phyloP scores from a whole-genome alignment of 2,888 invertebrate genomes.

The Neoitamus cyanurus region DNA sequence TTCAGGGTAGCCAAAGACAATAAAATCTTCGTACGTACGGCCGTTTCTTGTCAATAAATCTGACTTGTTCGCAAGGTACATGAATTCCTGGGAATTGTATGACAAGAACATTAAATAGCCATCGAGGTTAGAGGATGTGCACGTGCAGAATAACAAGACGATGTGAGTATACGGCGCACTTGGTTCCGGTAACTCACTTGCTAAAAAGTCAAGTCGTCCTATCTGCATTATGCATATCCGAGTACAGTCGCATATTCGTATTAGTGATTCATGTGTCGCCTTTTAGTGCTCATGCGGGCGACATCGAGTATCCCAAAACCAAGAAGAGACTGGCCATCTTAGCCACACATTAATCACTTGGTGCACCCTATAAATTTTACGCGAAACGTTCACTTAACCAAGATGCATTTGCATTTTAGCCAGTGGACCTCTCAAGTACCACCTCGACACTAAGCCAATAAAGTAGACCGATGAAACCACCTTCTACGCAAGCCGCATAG shows the following conservation, averaged over 20 bases:
- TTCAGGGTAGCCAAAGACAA: slow-evolving; percentile 13
- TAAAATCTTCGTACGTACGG: slow-evolving; percentile 13
- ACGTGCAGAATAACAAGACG: slow-evolving; percentile 46
- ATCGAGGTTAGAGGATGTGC: slow-evolving; percentile 43
- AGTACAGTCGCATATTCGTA: background rate
- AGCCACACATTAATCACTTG: background rate
- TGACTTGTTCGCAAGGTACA: slow-evolving; percentile 2
- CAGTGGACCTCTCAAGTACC: background rate
- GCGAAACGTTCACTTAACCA: background rate
- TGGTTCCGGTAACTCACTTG: slow-evolving; percentile 48
- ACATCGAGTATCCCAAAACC: background rate
- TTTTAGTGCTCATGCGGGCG: background rate
- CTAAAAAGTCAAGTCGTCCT: background rate
- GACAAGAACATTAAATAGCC: slow-evolving; percentile 44
- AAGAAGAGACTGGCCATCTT: background rate
- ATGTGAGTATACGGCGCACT: slow-evolving; percentile 39
- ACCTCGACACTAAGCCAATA: background rate
- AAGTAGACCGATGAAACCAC: background rate
- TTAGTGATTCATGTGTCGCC: background rate
- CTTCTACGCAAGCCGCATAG: background rate
- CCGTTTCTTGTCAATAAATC: slow-evolving; percentile 36
- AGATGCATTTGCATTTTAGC: background rate
- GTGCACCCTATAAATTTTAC: background rate
- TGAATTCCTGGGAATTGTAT: slow-evolving; percentile 37
- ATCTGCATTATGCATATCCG: background rate